phyloP scores from a whole-genome alignment of 2,888 invertebrate genomes.

The Campoplex nolae region DNA sequence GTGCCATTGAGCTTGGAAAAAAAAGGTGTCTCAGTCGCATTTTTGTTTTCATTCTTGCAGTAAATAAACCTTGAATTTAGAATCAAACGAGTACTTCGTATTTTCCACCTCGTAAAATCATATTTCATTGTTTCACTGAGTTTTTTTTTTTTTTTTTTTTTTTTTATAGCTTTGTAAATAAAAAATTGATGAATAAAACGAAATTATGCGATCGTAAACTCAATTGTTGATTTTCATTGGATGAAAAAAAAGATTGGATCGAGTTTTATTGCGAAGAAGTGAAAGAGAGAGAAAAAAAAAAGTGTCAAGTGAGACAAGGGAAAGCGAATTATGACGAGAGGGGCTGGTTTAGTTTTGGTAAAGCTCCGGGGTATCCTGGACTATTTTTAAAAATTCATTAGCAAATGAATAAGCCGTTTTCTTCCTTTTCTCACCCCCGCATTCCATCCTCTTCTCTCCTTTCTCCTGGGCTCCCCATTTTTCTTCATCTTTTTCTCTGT shows the following conservation, averaged over 20 bases:
- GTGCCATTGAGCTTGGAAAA: neutral
- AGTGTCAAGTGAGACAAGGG: constrained; percentile 21
- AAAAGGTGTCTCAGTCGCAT: neutral
- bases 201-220: neutral
- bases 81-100: neutral
- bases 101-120: neutral
- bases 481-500: constrained; percentile 31
- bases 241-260: neutral
- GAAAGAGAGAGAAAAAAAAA: neutral
- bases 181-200: neutral
- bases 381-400: constrained; percentile 78
- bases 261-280: neutral
- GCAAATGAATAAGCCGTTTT: constrained; percentile 73
- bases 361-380: constrained; percentile 38
- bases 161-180: neutral
- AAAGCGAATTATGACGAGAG: constrained; percentile 77
- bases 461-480: constrained; percentile 3
- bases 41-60: neutral
- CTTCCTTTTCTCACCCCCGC: constrained; percentile 15
- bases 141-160: neutral
- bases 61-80: neutral
- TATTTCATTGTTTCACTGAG: neutral
- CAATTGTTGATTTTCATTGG: neutral
- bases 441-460: constrained; percentile 21
- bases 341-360: constrained; percentile 48